These are phyloP conservation scores for Acrobasis repandana DNA, from an alignment of 2,888 invertebrate species.

Conservation along the genomic window DNA sequence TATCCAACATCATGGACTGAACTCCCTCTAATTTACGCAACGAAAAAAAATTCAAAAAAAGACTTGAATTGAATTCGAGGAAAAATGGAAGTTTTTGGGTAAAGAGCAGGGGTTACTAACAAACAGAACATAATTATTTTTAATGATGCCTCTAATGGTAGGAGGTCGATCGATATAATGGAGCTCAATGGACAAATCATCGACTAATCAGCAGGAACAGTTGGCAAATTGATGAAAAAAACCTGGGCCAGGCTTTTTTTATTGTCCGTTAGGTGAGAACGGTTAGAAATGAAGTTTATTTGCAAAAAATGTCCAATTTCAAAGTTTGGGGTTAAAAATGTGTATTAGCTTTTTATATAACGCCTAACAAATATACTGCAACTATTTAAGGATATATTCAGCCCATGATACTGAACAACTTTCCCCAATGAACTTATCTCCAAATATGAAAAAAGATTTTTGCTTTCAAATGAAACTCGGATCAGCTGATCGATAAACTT, in stretches of 20 bases:
- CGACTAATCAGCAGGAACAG: conserved; percentile 30
- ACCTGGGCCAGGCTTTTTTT: conserved; percentile 13
- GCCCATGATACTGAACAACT: too few relatives aligned
- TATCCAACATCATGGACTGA: too few relatives aligned
- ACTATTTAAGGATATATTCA: too few relatives aligned
- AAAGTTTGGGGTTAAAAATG: conserved; percentile 1
- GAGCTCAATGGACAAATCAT: conserved; percentile 29
- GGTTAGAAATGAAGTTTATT: background rate
- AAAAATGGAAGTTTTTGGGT: background rate
- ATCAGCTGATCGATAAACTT: too few relatives aligned
- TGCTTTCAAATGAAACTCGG: too few relatives aligned
- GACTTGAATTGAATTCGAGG: background rate
- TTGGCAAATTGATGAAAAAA: conserved; percentile 27
- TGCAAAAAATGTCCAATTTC: background rate
- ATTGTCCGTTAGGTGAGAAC: conserved; percentile 4
- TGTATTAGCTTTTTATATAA: background rate
- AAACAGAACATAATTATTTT: conserved; percentile 24
- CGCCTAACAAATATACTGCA: background rate
- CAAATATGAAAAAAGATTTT: too few relatives aligned
- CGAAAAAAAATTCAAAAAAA: too few relatives aligned
- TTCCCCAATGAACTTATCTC: too few relatives aligned
- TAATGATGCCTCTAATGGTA: conserved; percentile 18
- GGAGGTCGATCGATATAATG: conserved; percentile 13
- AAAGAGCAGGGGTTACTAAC: background rate
- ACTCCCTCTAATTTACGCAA: too few relatives aligned